A percentile compares a stretch with the other conserved stretches of the same genome.
phyloP scores from a whole-genome alignment of 2,797 vertebrate species.

The Staurois parvus region DNA sequence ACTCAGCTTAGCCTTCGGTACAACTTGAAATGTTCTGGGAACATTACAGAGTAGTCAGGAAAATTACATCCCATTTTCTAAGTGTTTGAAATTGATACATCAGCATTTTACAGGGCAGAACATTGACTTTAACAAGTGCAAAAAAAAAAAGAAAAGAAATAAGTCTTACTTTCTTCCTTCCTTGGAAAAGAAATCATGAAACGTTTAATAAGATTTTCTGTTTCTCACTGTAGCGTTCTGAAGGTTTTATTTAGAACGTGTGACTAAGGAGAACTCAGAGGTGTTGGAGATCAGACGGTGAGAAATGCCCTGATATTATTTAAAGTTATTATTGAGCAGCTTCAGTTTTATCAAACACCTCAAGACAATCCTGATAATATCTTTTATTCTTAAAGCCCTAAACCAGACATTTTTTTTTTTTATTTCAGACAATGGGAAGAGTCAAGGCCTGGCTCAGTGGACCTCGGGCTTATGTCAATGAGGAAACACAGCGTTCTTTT shows the following conservation, averaged over 20 bases:
- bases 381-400: background rate
- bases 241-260: constrained; percentile 57
- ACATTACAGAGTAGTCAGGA: constrained; percentile 46
- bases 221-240: constrained; percentile 46
- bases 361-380: background rate
- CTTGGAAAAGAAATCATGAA: constrained; percentile 37
- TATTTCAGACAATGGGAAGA: no score
- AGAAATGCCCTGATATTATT: constrained; percentile 24
- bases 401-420: no score
- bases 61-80: constrained; percentile 55
- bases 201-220: constrained; percentile 58
- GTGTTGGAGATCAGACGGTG: constrained; percentile 1
- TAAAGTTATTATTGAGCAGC: background rate
- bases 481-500: no score
- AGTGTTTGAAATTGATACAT: constrained; percentile 52
- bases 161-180: constrained; percentile 23
- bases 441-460: no score
- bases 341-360: background rate
- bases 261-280: constrained; percentile 48
- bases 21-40: constrained; percentile 18
- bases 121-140: constrained; percentile 54
- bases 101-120: constrained; percentile 50
- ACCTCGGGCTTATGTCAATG: no score
- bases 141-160: background rate
- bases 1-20: background rate